These are phyloP conservation scores for Hippolais icterina DNA, from an alignment of 2,113 vertebrate species.

Conservation along the genomic window DNA sequence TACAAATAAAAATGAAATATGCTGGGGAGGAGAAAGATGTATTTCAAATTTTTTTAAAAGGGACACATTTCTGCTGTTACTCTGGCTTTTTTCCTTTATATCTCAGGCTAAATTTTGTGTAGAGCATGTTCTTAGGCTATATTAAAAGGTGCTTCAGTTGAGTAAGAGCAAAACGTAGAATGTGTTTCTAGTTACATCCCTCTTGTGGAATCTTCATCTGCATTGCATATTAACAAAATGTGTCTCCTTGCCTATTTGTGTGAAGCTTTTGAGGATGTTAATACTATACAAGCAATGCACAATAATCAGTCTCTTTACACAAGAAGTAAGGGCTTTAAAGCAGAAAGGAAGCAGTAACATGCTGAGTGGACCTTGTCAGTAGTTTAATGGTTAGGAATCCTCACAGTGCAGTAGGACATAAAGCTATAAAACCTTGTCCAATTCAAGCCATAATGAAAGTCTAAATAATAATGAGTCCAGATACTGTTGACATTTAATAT, in stretches of 20 bases:
- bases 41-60: neutral
- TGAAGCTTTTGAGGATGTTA: neutral
- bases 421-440: neutral
- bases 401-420: neutral
- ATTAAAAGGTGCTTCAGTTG: neutral
- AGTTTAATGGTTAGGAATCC: neutral
- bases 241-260: neutral
- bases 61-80: neutral
- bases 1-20: neutral
- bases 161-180: neutral
- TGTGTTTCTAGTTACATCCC: neutral
- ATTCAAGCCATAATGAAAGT: neutral
- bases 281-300: neutral
- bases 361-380: neutral
- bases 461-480: neutral
- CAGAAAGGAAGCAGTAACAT: neutral
- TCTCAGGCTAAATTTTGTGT: neutral
- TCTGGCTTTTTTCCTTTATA: neutral
- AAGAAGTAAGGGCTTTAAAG: neutral
- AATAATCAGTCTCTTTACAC: neutral
- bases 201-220: neutral
- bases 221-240: neutral
- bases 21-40: neutral
- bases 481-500: neutral
- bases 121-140: neutral